Conservation (phyloP, 2,888 invertebrate species). For the Ophion obscuratus region DNA sequence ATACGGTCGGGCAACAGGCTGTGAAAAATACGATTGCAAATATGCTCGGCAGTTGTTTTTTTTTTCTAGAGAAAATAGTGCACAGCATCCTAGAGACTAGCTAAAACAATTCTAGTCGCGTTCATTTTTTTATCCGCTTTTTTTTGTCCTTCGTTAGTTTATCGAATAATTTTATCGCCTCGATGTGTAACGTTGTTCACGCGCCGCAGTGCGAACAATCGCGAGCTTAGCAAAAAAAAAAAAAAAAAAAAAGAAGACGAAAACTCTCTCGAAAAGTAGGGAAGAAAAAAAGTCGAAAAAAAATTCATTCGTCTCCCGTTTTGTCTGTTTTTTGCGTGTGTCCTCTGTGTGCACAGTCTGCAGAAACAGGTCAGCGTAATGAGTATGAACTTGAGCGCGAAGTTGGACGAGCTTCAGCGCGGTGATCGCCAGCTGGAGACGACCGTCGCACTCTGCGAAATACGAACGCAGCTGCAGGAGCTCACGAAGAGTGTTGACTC, state of each 20-base stretch:
- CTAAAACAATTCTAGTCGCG: slow-evolving; percentile 45
- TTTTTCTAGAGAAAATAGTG: slow-evolving; percentile 43
- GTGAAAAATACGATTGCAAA: slow-evolving; percentile 25
- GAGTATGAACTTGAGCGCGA: slow-evolving; percentile 97
- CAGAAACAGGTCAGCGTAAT: slow-evolving; percentile 99
- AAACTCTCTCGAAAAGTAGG: background rate
- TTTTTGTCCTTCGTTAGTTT: slow-evolving; percentile 7
- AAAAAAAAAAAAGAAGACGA: background rate
- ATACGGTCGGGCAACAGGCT: no score
- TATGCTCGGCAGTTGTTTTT: slow-evolving; percentile 60
- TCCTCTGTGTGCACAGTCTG: slow-evolving; percentile 88
- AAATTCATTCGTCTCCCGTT: slow-evolving; percentile 46
- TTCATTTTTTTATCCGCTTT: slow-evolving; percentile 23
- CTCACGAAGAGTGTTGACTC: slow-evolving; percentile 97
- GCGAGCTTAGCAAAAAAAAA: slow-evolving; percentile 25
- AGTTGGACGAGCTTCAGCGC: slow-evolving; percentile 95
- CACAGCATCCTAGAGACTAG: slow-evolving; percentile 60
- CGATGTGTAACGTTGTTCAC: slow-evolving; percentile 56
- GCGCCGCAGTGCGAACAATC: slow-evolving; percentile 4
- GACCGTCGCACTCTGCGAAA: slow-evolving; percentile 96
- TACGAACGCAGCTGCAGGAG: slow-evolving; percentile 96
- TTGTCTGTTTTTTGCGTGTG: slow-evolving; percentile 57
- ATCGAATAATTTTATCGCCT: slow-evolving; percentile 23
- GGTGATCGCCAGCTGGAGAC: slow-evolving; percentile 95
- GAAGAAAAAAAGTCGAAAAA: slow-evolving; percentile 30